Evolutionary conservation across 1,140 invertebrate species (phyloP), one percentile per base, ranked within the genome.

Genomic region (Parasteatoda tepidariorum): DNA sequence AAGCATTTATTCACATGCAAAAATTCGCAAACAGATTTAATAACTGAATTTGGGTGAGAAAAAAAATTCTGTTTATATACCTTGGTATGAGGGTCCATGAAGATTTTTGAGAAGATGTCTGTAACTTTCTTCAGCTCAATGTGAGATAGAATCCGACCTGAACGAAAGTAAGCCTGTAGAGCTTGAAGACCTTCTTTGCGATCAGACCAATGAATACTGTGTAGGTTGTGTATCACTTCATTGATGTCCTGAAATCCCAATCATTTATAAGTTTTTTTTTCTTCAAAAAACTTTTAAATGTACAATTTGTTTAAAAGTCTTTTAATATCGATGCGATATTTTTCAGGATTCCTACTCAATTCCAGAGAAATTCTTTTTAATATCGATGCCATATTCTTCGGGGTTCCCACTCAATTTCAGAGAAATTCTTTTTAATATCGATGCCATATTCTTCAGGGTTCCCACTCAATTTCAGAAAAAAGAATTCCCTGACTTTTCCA

Each of bases 41-140:
- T 64, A 30, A 64, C 28, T 15, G 26, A 64, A 64, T 64, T 61
- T 13, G n/a, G 22, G 22, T 6, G 26, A 24, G 22, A 6, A 61
- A n/a, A 61, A 55, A 57, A 28, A 57, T 13, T 7, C 18, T 15
- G 18, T 64, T 64, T 64, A 3, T 61, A 61, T 88, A 92, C 92
- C 90, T 98, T 98, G 2, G 95, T 97, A 88, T 98, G 96, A n/a
- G 96, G 95, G 89, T 98, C 97, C 92, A 97, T 96, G 87, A 98
- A 98, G 95, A 98, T 97, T 90, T 96, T 95, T 59, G 95, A 95
- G 87, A 98, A 96, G 84, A 97, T 94, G 86, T 98, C 96, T 0
- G 95, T 96, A 7, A 97, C 91, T 85, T 93, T 92, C 61, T 93
- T 93, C 41, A 97, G 90, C 87, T 97, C 94, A 3, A 92, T 90